Percentiles rank a stretch among this genome's conserved stretches.
These are phyloP conservation scores for Phalacrocorax carbo DNA, from an alignment of 2,113 vertebrate species.

Conservation along the genomic window DNA sequence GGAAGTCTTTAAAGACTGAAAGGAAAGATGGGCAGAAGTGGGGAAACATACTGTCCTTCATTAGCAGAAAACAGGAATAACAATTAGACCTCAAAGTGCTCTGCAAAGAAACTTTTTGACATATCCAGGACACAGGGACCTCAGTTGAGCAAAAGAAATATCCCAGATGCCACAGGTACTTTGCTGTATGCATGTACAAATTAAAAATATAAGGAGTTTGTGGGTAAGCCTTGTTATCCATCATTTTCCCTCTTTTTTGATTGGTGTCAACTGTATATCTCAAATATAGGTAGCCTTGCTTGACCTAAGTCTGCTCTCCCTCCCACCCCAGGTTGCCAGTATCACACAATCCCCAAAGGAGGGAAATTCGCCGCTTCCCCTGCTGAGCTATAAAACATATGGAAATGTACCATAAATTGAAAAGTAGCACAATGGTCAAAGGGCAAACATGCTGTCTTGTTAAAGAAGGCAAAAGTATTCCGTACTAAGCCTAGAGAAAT, in stretches of 20 bases:
- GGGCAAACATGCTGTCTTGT: background rate
- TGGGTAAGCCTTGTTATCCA: background rate
- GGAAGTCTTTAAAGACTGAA: background rate
- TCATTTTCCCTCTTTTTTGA: background rate
- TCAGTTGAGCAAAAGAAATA: background rate
- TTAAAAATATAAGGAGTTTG: background rate
- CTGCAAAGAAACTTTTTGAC: background rate
- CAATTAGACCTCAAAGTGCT: background rate
- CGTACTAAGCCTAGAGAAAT: background rate
- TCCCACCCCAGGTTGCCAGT: background rate
- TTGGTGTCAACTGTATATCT: background rate
- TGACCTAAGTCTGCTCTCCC: background rate
- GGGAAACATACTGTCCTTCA: background rate
- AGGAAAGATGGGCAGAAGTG: background rate
- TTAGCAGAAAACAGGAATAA: background rate
- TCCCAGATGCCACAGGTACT: background rate
- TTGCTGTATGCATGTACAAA: background rate
- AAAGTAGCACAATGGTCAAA: background rate
- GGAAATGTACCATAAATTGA: background rate
- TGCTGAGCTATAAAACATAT: background rate
- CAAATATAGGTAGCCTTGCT: background rate
- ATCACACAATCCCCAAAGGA: background rate
- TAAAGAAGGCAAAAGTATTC: background rate
- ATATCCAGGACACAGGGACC: background rate
- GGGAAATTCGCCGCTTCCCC: background rate